A percentile compares a stretch with the other conserved stretches of the same genome.
phyloP scores from a whole-genome alignment of 2,888 invertebrate species.

The Camptogramma bilineatum region DNA sequence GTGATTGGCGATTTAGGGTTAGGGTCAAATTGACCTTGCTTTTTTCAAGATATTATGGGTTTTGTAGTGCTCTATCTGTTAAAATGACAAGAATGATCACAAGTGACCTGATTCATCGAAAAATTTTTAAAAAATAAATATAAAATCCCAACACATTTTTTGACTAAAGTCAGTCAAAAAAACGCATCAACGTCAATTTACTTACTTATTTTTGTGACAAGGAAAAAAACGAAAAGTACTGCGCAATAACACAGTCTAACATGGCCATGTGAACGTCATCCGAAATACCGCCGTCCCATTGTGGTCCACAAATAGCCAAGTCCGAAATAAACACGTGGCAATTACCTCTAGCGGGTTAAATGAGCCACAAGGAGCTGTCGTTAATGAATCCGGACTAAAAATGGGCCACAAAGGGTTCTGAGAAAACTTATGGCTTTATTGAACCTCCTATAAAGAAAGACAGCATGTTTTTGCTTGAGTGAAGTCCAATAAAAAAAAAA shows the following conservation, averaged over 20 bases:
- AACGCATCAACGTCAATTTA: no score
- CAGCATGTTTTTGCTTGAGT: no score
- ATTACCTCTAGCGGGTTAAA: slow-evolving; percentile 83
- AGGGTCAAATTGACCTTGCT: no score
- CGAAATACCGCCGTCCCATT: slow-evolving; percentile 84
- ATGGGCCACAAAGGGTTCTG: slow-evolving; percentile 63
- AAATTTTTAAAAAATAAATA: no score
- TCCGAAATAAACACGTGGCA: slow-evolving; percentile 84
- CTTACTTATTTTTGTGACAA: background rate
- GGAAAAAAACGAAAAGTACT: background rate
- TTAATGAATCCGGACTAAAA: slow-evolving; percentile 80
- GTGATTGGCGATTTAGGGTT: no score
- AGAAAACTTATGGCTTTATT: slow-evolving; percentile 52
- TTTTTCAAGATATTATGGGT: no score
- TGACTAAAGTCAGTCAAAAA: no score
- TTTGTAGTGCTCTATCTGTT: no score
- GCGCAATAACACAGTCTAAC: background rate
- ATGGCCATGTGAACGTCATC: slow-evolving; percentile 16
- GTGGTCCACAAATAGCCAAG: slow-evolving; percentile 82
- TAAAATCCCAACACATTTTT: no score
- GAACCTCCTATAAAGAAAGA: slow-evolving; percentile 7
- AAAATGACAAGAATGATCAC: no score
- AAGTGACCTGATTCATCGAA: no score
- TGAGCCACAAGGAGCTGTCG: slow-evolving; percentile 81
- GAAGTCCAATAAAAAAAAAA: background rate